These are phyloP conservation scores for Ancistrus triradiatus DNA, from an alignment of 2,113 vertebrate species.

Conservation along the genomic window DNA sequence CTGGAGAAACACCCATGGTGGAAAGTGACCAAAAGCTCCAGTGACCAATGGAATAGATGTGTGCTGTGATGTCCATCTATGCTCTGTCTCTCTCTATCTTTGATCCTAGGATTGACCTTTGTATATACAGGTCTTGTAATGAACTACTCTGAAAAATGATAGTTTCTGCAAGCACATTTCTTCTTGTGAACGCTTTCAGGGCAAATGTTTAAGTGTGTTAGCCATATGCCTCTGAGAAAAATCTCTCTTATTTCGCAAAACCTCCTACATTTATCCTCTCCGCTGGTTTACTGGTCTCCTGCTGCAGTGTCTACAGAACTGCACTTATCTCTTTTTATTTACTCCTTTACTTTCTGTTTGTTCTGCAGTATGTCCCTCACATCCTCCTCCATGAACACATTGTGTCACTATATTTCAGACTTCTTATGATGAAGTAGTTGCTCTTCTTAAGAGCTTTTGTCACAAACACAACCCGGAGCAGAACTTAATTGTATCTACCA, in stretches of 20 bases:
- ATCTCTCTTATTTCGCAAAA: neutral
- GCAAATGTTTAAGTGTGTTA: neutral
- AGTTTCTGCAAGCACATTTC: too few relatives aligned
- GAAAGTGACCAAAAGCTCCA: neutral
- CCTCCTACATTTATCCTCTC: neutral
- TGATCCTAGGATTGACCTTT: too few relatives aligned
- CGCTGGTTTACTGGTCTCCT: neutral
- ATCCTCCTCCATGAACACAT: neutral
- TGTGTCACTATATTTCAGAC: neutral
- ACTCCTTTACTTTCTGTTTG: neutral
- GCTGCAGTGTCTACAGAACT: neutral
- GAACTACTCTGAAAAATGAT: too few relatives aligned
- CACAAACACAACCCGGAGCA: neutral
- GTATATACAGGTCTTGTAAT: too few relatives aligned
- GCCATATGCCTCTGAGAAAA: neutral
- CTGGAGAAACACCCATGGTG: slow-evolving; percentile 6
- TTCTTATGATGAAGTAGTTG: neutral
- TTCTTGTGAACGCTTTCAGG: neutral
- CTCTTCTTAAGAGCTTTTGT: slow-evolving; percentile 3
- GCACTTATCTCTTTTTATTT: slow-evolving; percentile 9
- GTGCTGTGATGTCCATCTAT: neutral
- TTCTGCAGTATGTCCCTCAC: neutral
- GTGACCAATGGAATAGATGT: slow-evolving; percentile 6
- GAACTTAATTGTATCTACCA: neutral
- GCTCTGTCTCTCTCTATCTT: slow-evolving; percentile 4